Evolutionary conservation across 2,797 vertebrate species (phyloP), one percentile per base, ranked within the genome.

Genomic region (Gila robusta): DNA sequence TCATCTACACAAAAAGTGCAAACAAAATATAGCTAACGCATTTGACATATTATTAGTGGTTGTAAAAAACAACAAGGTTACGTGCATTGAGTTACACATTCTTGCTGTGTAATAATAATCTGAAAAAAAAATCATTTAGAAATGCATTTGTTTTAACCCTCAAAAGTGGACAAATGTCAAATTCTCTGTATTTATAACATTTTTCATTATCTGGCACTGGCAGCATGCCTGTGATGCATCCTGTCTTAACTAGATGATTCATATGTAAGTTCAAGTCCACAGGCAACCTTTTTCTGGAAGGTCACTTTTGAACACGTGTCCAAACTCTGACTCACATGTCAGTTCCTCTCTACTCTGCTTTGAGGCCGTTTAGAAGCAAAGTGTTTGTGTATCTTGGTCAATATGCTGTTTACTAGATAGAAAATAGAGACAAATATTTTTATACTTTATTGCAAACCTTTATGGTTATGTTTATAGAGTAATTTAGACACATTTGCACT

Each of bases 221-320:
- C 23, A 76, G 21, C 5, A 77, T 21, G 1, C 8, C 6, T 35
- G 3, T 39, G 49, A 77, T 39, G 44, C n/a, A 10, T 64, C 17
- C 8, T 82, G 21, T 47, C 47, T 26, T 72, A 2, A 69, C 16
- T 59, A 32, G 47, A 70, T 69, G n/a, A 84, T 17, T 67, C 44
- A 26, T 59, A 17, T 67, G 21, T 17, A 81, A 37, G 28, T 76
- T 83, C 4, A 72, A 56, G n/a, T 82, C 52, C 49, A 6, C 62
- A 84, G 5, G 16, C 39, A 10, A 56, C 26, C 26, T 32, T 64
- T 81, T 83, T 73, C 56, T 76, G 41, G 32, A 76, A 83, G 82
- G 72, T 76, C 41, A 37, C 56, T 35, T 59, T 39, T 70, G 21
- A 56, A 41, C 52, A 44, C 4, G 2, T 62, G 39, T 82, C 32